These are phyloP conservation scores for Flabesymbios commensalis DNA, from an alignment of 2,888 invertebrate genomes.

Conservation along the genomic window DNA sequence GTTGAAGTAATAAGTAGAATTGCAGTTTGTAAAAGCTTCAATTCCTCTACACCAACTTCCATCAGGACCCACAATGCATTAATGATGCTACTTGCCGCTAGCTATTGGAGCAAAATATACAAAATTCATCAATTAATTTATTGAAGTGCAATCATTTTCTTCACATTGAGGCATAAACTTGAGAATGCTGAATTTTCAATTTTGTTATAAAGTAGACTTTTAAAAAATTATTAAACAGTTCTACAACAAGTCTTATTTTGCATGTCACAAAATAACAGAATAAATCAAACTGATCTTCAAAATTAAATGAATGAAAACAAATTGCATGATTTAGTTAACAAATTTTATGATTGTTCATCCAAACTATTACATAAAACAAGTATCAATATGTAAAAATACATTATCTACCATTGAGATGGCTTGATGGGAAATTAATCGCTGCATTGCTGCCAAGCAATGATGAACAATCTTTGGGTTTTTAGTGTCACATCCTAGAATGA, in stretches of 20 bases:
- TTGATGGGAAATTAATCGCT: conserved; percentile 76
- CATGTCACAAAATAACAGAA: no score
- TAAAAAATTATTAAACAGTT: no score
- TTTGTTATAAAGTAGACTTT: no score
- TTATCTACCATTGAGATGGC: conserved; percentile 42
- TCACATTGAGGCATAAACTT: no score
- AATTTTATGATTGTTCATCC: no score
- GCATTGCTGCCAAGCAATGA: conserved; percentile 91
- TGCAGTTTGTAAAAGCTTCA: conserved; percentile 94
- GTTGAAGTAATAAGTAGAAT: conserved; percentile 94
- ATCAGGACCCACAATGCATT: conserved; percentile 88
- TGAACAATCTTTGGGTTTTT: conserved; percentile 93
- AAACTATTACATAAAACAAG: no score
- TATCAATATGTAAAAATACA: neutral
- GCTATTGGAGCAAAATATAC: conserved; percentile 8
- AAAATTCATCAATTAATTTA: neutral
- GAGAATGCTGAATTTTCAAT: no score
- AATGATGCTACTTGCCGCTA: conserved; percentile 67
- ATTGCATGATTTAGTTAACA: no score
- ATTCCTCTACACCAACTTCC: conserved; percentile 91
- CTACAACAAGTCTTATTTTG: no score
- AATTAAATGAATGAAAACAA: no score
- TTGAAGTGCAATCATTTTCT: no score
- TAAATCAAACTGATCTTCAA: no score
- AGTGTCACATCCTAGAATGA: conserved; percentile 96